These are phyloP conservation scores for Amphiprion ocellaris DNA, from an alignment of 2,113 vertebrate genomes.

Conservation along the genomic window DNA sequence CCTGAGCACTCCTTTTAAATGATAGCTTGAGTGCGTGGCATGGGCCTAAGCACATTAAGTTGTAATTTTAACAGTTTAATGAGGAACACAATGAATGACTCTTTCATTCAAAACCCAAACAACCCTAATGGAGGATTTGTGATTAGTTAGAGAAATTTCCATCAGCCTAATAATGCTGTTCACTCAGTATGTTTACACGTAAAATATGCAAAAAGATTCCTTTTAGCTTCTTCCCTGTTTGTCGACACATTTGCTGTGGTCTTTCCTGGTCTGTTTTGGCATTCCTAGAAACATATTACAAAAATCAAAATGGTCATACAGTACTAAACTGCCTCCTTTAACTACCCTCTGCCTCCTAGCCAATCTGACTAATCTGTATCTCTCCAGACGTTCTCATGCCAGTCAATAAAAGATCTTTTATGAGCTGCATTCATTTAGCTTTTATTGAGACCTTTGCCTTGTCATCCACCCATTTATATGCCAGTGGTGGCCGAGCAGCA, in stretches of 20 bases:
- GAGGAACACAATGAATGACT: slow-evolving; percentile 52
- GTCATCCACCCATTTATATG: neutral
- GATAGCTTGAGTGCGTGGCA: slow-evolving; percentile 71
- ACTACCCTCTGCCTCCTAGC: too few relatives aligned
- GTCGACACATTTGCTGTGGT: neutral
- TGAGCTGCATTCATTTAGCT: neutral
- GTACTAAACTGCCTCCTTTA: too few relatives aligned
- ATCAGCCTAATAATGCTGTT: slow-evolving; percentile 22
- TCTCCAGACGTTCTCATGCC: neutral
- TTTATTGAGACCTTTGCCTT: neutral
- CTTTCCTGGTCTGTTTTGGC: slow-evolving; percentile 4
- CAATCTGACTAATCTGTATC: neutral
- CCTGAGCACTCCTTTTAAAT: slow-evolving; percentile 71
- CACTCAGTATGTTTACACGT: slow-evolving; percentile 1
- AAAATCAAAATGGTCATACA: too few relatives aligned
- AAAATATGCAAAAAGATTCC: slow-evolving; percentile 12
- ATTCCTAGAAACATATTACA: too few relatives aligned
- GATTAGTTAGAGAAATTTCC: slow-evolving; percentile 34
- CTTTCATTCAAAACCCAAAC: slow-evolving; percentile 48
- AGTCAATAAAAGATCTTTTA: neutral
- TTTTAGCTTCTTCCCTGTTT: slow-evolving; percentile 5
- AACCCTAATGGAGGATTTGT: slow-evolving; percentile 35
- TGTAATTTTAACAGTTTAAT: slow-evolving; percentile 68
- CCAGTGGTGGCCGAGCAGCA: neutral
- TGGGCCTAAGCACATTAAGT: slow-evolving; percentile 63